Conservation (phyloP, 2,113 vertebrate species). For the Mormoops blainvillei region DNA sequence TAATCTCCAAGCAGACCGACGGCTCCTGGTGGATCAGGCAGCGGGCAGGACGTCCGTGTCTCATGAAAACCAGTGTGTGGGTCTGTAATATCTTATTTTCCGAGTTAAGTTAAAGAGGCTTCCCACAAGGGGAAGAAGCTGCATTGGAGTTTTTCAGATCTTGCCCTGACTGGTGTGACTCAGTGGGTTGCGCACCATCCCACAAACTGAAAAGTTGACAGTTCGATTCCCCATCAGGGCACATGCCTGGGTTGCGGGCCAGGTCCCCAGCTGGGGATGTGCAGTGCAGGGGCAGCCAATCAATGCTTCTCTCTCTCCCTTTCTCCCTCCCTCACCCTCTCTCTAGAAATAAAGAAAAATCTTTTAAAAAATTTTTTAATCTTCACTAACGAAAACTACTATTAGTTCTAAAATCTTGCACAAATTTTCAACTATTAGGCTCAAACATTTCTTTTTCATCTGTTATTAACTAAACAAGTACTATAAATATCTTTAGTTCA, state of each 20-base stretch:
- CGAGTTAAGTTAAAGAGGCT: neutral
- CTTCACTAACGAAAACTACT: neutral
- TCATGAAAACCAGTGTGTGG: neutral
- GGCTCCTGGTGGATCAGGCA: neutral
- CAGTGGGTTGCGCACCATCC: too few relatives aligned
- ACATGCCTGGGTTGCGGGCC: too few relatives aligned
- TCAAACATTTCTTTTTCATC: constrained; percentile 18
- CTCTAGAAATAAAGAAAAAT: too few relatives aligned
- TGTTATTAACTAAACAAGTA: constrained; percentile 33
- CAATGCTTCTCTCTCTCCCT: too few relatives aligned
- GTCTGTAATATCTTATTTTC: neutral
- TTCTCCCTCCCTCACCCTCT: too few relatives aligned
- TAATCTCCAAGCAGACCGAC: neutral
- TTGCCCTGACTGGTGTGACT: too few relatives aligned
- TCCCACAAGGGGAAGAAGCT: neutral
- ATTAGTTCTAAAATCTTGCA: neutral
- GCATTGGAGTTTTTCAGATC: neutral
- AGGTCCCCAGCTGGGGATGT: too few relatives aligned
- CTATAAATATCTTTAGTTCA: neutral
- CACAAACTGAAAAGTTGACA: too few relatives aligned
- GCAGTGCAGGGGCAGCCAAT: too few relatives aligned
- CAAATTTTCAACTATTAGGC: neutral
- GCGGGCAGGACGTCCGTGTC: neutral
- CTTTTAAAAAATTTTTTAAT: too few relatives aligned
- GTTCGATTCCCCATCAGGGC: too few relatives aligned